Evolutionary conservation across 2,113 vertebrate genomes (phyloP), one percentile per base, ranked within the genome.

Genomic region (Tursiops truncatus): DNA sequence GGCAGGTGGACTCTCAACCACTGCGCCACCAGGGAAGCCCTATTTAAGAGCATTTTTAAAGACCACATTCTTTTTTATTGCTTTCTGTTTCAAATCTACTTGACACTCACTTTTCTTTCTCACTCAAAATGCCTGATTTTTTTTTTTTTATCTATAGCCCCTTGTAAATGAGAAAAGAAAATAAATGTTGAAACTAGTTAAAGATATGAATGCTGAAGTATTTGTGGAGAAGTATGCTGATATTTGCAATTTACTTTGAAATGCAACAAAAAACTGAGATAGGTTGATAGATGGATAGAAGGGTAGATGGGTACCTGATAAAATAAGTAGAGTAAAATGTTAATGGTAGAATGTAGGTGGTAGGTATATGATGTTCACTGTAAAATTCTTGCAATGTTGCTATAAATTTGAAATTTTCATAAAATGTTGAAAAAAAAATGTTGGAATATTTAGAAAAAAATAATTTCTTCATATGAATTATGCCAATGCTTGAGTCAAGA

Each of bases 101-200:
- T 95, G 83, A 74, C n/a, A 68, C 6, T 71, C 47, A 9, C 65
- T 95, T 96, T 92, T 89, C 71, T 79, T 94, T 90, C 36, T 91
- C 41, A 50, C 26, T 76, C 65, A 70, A 63, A 84, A 80, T 47
- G 25, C 74, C 47, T 68, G 28, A 28, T 31, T 56, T 63, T 62
- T 81, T 81, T 36, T 87, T 81, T 87, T 74, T 65, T 0, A 71
- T 26, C 5, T 60, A 5, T 33, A 89, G 28, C 8, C 10, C 2
- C 36, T 62, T 62, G 0, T 56, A 85, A 80, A 25, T 94, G 23
- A 77, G 53, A 81, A 91, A 62, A 81, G 71, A 94, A 96, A 91
- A 95, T 47, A 91, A 83, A 83, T n/a, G 8, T 60, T 60, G 74
- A 8, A 38, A 68, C 44, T 56, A 70, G 36, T 77, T 65, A 90